Conservation (phyloP, 2,888 invertebrate genomes). For the Melanostoma scalare region DNA sequence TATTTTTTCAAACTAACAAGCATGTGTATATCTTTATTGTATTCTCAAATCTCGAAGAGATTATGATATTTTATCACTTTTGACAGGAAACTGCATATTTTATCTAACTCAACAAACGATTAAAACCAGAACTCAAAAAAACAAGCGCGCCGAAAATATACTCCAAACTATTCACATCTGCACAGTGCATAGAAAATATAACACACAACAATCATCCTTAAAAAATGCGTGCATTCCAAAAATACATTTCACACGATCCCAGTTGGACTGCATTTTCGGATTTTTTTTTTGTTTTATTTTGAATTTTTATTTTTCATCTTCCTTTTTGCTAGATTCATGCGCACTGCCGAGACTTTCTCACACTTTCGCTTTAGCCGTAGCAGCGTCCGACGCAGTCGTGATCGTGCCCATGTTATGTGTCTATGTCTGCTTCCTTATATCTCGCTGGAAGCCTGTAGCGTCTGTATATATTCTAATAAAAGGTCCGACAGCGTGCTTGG, state of each 20-base stretch:
- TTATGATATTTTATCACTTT: not conserved
- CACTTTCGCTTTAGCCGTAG: constrained; percentile 63
- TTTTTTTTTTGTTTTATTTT: constrained; percentile 4
- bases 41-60: no score
- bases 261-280: constrained; percentile 23
- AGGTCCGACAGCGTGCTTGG: constrained; percentile 28
- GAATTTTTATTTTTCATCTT: constrained; percentile 9
- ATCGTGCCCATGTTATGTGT: constrained; percentile 36
- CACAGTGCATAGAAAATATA: constrained; percentile 15
- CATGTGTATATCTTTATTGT: not conserved
- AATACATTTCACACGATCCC: constrained; percentile 64
- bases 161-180: constrained; percentile 6
- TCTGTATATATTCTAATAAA: constrained; percentile 52
- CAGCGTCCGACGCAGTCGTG: constrained; percentile 13
- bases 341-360: constrained; percentile 67
- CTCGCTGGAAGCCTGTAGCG: constrained; percentile 43
- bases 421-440: constrained; percentile 69
- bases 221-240: constrained; percentile 57
- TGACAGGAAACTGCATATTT: constrained; percentile 2
- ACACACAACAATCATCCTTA: constrained; percentile 27
- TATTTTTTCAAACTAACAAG: constrained; percentile 17
- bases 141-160: constrained; percentile 6
- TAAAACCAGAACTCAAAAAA: constrained; percentile 4
- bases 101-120: constrained; percentile 23
- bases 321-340: constrained; percentile 46